phyloP scores from a whole-genome alignment of 2,113 vertebrate genomes.

The Oreamnos americanus region DNA sequence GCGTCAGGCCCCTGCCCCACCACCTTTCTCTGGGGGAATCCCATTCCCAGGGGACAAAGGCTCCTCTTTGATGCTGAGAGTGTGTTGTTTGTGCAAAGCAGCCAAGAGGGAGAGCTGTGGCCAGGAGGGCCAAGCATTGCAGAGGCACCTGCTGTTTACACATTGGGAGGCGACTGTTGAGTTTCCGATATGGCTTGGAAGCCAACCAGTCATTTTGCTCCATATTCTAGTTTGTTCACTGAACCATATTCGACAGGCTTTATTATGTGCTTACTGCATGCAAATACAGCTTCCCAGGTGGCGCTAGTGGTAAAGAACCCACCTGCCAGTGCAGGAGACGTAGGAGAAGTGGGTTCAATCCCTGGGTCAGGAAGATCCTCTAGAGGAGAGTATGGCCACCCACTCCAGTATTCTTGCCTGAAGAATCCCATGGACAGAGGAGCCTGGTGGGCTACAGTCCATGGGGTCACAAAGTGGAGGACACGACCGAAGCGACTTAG shows the following conservation, averaged over 20 bases:
- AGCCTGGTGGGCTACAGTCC: neutral
- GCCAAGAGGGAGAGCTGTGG: neutral
- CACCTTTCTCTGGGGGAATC: neutral
- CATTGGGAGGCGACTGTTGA: neutral
- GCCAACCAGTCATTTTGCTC: neutral
- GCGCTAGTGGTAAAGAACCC: neutral
- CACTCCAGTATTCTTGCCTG: neutral
- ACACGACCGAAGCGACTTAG: neutral
- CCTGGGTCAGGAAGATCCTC: neutral
- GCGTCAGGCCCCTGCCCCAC: neutral
- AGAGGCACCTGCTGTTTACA: neutral
- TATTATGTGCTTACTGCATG: neutral
- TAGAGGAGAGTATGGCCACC: neutral
- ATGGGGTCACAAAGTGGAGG: neutral
- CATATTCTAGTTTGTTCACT: neutral
- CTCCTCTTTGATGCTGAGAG: neutral
- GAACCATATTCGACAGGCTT: neutral
- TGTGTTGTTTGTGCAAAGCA: fast-evolving
- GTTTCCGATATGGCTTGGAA: neutral
- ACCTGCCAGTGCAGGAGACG: neutral
- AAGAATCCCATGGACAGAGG: neutral
- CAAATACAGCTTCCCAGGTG: neutral
- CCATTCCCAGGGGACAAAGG: neutral
- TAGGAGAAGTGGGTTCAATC: neutral
- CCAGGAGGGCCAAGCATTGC: fast-evolving